These are phyloP conservation scores for Propithecus deckenii DNA, from an alignment of 2,797 vertebrate genomes.

Conservation along the genomic window DNA sequence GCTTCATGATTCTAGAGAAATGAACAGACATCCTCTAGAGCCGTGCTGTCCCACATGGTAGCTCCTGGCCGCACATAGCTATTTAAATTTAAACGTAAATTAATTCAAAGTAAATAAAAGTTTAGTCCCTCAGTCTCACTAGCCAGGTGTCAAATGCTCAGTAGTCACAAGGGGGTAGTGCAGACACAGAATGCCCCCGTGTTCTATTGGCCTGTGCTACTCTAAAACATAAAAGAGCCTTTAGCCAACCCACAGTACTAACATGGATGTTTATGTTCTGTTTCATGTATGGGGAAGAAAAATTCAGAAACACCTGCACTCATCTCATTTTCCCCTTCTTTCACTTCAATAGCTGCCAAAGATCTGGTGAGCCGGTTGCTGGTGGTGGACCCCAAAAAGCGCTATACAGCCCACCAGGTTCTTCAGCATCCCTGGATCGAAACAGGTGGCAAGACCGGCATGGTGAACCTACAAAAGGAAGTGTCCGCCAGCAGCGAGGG, in stretches of 20 bases:
- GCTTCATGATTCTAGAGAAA: background rate
- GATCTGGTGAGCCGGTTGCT: slow-evolving; percentile 92
- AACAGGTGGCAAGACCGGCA: slow-evolving; percentile 84
- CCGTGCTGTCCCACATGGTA: fast-evolving
- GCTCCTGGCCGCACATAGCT: background rate
- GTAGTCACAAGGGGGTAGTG: fast-evolving
- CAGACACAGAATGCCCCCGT: background rate
- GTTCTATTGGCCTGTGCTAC: background rate
- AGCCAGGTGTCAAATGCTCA: background rate
- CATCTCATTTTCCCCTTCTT: background rate
- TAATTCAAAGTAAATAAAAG: background rate
- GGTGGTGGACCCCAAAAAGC: slow-evolving; percentile 90
- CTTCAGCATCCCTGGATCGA: slow-evolving; percentile 94
- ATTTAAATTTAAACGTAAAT: background rate
- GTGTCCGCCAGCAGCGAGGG: slow-evolving; percentile 80
- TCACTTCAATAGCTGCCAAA: slow-evolving; percentile 90
- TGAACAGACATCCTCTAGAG: background rate
- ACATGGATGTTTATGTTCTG: background rate
- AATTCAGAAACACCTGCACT: background rate
- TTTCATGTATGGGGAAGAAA: background rate
- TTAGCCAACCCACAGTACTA: fast-evolving
- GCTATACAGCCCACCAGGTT: slow-evolving; percentile 92
- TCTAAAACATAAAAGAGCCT: background rate
- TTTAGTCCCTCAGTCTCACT: background rate
- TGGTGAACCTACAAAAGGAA: slow-evolving; percentile 83